phyloP scores from a whole-genome alignment of 1,140 invertebrate species.

The Globodera ellingtonae region DNA sequence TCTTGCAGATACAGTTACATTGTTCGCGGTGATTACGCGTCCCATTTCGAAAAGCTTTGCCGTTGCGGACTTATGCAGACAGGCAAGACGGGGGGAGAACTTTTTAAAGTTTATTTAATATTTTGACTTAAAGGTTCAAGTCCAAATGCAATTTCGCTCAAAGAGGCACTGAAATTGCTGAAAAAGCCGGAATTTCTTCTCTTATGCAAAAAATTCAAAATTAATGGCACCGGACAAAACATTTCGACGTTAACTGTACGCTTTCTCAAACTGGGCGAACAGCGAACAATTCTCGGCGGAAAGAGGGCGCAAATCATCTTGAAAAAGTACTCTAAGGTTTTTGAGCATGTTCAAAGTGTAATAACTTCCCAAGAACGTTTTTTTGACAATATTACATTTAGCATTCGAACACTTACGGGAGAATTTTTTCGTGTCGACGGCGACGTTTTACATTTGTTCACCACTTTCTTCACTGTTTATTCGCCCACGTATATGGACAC shows the following conservation, averaged over 20 bases:
- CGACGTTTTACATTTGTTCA: conserved; percentile 21
- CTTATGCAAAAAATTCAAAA: conserved; percentile 34
- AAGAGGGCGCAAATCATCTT: conserved; percentile 23
- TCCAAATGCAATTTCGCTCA: conserved; percentile 5
- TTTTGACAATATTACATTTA: not conserved
- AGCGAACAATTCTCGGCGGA: not conserved
- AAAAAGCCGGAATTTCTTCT: conserved; percentile 17
- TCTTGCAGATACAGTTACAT: not conserved
- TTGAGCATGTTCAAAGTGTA: not conserved
- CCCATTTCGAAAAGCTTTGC: not conserved
- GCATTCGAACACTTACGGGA: conserved; percentile 25
- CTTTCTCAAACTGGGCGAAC: conserved; percentile 1
- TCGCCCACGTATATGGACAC: conserved; percentile 40
- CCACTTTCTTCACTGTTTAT: conserved; percentile 40
- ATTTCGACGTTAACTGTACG: conserved; percentile 2
- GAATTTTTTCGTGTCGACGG: conserved; percentile 35
- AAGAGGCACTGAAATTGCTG: conserved; percentile 25
- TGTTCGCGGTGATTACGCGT: conserved; percentile 19
- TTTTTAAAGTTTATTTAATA: not conserved
- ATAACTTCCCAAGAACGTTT: no score
- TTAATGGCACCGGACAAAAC: conserved; percentile 7
- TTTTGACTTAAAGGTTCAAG: conserved; percentile 1
- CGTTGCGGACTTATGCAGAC: conserved; percentile 4
- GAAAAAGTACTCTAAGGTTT: conserved; percentile 10
- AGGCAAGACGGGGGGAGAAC: not conserved